Evolutionary conservation across 1,140 invertebrate genomes (phyloP).

Genomic region (Platorchestia sp.): DNA sequence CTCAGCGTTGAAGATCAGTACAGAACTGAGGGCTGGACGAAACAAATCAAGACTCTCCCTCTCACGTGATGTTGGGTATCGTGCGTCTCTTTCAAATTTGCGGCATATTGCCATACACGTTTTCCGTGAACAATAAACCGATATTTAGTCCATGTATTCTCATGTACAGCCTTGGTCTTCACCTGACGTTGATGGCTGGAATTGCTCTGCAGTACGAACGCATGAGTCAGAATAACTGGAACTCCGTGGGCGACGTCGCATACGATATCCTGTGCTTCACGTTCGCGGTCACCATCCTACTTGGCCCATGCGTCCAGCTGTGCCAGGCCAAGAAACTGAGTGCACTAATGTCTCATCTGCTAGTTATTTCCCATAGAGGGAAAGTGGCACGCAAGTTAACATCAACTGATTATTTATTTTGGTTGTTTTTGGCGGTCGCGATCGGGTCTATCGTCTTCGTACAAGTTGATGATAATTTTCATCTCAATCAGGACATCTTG

Average conservation of each 20-base stretch:
- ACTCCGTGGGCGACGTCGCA: constrained; percentile 1
- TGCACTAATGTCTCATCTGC: background rate
- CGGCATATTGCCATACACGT: constrained; percentile 18
- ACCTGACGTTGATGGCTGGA: background rate
- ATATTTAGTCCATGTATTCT: constrained; percentile 13
- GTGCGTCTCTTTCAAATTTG: background rate
- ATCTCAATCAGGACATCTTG: background rate
- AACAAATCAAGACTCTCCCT: background rate
- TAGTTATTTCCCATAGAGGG: background rate
- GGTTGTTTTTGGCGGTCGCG: background rate
- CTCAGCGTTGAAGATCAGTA: background rate
- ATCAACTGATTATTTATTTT: constrained; percentile 4
- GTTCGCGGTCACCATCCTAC: background rate
- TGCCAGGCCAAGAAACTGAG: background rate
- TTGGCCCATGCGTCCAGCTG: background rate
- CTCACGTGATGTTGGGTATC: background rate
- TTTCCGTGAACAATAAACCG: background rate
- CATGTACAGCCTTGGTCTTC: background rate
- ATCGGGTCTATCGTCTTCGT: background rate
- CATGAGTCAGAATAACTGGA: background rate
- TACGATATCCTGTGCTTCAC: constrained; percentile 8
- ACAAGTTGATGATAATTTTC: constrained; percentile 24
- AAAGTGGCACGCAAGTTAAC: background rate
- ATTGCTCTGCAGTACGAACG: background rate
- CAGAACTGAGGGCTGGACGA: background rate